Evolutionary conservation across 2,113 vertebrate species (phyloP).

Genomic region (Balaenoptera acutorostrata): DNA sequence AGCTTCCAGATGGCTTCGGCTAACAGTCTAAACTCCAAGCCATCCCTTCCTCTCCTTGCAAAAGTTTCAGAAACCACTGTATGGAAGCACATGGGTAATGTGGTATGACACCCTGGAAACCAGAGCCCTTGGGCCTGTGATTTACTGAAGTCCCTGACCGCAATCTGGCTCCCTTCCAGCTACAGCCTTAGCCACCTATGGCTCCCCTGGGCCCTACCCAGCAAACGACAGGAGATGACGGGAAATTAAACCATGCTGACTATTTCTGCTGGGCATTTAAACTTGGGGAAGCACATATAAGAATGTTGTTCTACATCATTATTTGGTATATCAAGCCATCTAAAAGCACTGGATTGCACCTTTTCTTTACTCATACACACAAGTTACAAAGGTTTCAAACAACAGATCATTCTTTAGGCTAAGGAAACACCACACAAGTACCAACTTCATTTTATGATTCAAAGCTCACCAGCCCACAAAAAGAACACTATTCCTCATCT

Average conservation of each 20-base stretch:
- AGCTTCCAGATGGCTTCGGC: constrained; percentile 31
- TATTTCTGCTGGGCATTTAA: constrained; percentile 39
- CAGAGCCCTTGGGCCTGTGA: neutral
- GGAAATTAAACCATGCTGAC: constrained; percentile 37
- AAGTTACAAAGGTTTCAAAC: constrained; percentile 74
- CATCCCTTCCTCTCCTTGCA: neutral
- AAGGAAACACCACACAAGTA: constrained; percentile 77
- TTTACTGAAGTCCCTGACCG: neutral
- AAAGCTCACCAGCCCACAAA: constrained; percentile 78
- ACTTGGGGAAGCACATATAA: constrained; percentile 53
- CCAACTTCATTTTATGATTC: constrained; percentile 81
- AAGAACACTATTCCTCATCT: constrained; percentile 66
- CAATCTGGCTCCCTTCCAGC: neutral
- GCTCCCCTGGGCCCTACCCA: constrained; percentile 54
- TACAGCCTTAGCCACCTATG: constrained; percentile 33
- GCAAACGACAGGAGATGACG: constrained; percentile 55
- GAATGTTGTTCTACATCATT: constrained; percentile 51
- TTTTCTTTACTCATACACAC: constrained; percentile 77
- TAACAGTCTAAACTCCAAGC: constrained; percentile 34
- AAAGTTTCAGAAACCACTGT: constrained; percentile 40
- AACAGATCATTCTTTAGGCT: constrained; percentile 72
- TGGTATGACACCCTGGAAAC: neutral
- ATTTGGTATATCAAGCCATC: constrained; percentile 80
- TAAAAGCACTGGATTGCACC: constrained; percentile 81
- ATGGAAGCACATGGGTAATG: neutral